A percentile compares a stretch with the other conserved stretches of the same genome.
Evolutionary conservation across 2,113 vertebrate species (phyloP).

Genomic region (Oreochromis spilurus): DNA sequence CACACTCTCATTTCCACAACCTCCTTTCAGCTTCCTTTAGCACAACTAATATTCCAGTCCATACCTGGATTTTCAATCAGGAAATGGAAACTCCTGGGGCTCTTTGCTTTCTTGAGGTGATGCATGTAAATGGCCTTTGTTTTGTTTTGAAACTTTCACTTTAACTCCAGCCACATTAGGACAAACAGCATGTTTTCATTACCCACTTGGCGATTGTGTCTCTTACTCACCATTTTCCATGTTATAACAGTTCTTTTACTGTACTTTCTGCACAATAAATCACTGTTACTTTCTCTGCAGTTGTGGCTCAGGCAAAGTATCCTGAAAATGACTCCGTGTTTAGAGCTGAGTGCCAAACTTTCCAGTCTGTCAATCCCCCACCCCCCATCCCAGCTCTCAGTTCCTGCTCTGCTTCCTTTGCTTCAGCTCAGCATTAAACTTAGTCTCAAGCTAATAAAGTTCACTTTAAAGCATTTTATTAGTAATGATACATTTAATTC

Average conservation of each 20-base stretch:
- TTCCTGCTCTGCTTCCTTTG: background rate
- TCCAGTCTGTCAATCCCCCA: slow-evolving; percentile 21
- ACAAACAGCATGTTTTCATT: slow-evolving; percentile 23
- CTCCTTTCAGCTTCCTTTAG: background rate
- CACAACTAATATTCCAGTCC: slow-evolving; percentile 8
- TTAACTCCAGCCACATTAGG: background rate
- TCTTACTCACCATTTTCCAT: slow-evolving; percentile 1
- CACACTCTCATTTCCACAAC: background rate
- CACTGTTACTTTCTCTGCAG: slow-evolving; percentile 7
- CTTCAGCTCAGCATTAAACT: background rate
- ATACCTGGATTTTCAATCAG: slow-evolving; percentile 43
- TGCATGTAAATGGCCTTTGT: background rate
- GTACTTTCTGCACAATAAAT: background rate
- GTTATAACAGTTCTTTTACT: background rate
- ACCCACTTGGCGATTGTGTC: background rate
- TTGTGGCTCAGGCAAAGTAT: slow-evolving; percentile 14
- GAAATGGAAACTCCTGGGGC: background rate
- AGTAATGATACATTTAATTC: background rate
- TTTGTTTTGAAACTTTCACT: background rate
- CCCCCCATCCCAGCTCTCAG: background rate
- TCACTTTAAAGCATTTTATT: background rate
- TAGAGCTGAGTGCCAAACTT: slow-evolving; percentile 20
- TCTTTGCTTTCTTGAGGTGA: background rate
- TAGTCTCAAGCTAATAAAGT: background rate
- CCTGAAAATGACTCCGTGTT: slow-evolving; percentile 2